These are phyloP conservation scores for Meteorus sp. DNA, from an alignment of 1,140 invertebrate species.

Conservation along the genomic window DNA sequence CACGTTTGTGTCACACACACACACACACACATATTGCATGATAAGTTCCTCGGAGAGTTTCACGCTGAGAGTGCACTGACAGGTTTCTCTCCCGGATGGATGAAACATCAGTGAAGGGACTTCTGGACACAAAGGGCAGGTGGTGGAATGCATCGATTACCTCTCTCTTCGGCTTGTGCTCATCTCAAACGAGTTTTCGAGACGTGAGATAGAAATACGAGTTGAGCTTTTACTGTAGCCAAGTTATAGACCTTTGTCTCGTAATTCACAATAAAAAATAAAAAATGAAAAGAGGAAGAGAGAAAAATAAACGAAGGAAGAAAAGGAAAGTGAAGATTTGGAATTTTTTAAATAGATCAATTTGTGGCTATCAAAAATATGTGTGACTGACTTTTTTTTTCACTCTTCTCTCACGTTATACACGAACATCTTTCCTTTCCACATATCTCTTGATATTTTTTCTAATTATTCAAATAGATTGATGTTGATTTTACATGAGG, in stretches of 20 bases:
- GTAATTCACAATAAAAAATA: too few species aligned
- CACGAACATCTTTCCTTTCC: too few species aligned
- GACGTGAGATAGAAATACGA: too few species aligned
- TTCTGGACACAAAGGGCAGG: conserved; percentile 40
- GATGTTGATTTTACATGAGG: conserved; percentile 29
- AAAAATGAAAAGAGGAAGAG: background rate
- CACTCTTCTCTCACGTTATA: too few species aligned
- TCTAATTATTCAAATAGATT: background rate
- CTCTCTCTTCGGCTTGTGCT: conserved; percentile 19
- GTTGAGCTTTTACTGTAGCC: too few species aligned
- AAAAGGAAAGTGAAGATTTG: background rate
- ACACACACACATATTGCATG: background rate
- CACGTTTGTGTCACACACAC: background rate
- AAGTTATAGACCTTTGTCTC: background rate
- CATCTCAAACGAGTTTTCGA: conserved; percentile 13
- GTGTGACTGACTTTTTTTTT: too few species aligned
- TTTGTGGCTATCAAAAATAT: too few species aligned
- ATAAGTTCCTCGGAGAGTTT: conserved; percentile 29
- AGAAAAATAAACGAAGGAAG: conserved; percentile 13
- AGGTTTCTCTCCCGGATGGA: conserved; percentile 15
- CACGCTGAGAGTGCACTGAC: conserved; percentile 27
- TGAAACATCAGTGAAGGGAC: background rate
- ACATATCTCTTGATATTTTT: conserved; percentile 5
- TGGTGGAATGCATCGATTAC: conserved; percentile 49
- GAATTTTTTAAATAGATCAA: too few species aligned